A percentile compares a stretch with the other conserved stretches of the same genome.
These are phyloP conservation scores for Struthio camelus DNA, from an alignment of 2,113 vertebrate species.

Conservation along the genomic window DNA sequence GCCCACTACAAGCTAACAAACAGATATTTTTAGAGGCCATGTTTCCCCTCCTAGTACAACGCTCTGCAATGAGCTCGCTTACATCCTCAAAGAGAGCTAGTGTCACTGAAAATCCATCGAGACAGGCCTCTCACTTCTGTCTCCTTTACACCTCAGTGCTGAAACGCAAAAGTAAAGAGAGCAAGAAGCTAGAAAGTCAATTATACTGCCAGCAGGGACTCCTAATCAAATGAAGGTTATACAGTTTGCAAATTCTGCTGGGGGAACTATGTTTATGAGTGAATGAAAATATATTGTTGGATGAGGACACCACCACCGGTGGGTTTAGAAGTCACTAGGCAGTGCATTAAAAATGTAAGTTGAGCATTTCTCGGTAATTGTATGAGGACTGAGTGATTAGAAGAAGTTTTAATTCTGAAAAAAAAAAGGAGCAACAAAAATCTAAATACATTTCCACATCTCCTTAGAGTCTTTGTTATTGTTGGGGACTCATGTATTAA, in stretches of 20 bases:
- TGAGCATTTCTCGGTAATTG: neutral
- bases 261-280: neutral
- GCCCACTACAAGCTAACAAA: neutral
- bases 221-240: constrained; percentile 17
- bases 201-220: constrained; percentile 57
- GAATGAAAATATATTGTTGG: constrained; percentile 50
- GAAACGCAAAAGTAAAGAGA: neutral
- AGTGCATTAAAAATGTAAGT: neutral
- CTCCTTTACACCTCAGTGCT: constrained; percentile 3
- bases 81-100: constrained; percentile 8
- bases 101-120: neutral
- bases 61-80: neutral
- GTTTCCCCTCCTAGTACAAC: neutral
- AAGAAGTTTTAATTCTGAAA: neutral
- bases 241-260: constrained; percentile 22
- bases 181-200: constrained; percentile 56
- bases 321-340: neutral
- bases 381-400: neutral
- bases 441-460: neutral
- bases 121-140: constrained; percentile 13
- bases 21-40: neutral
- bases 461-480: neutral
- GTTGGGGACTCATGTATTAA: neutral
- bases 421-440: neutral
- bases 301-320: neutral